phyloP scores from a whole-genome alignment of 2,888 invertebrate species.

The Dryomyza anilis region DNA sequence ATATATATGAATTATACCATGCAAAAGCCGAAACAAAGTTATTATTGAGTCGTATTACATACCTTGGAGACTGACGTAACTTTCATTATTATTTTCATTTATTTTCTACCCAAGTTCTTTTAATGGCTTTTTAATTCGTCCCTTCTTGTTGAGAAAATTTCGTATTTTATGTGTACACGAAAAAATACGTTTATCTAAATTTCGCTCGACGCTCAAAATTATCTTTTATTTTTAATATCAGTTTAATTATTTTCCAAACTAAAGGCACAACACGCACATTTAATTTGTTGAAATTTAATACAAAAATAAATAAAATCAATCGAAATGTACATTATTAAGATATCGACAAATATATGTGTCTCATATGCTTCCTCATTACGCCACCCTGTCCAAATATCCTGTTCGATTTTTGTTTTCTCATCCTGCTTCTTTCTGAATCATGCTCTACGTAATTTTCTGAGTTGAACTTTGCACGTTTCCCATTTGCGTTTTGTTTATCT shows the following conservation, averaged over 20 bases:
- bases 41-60: too few species aligned
- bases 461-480: slow-evolving; percentile 11
- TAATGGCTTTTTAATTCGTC: slow-evolving; percentile 41
- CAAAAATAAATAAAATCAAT: too few species aligned
- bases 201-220: background rate
- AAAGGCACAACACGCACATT: background rate
- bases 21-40: too few species aligned
- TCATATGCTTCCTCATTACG: too few species aligned
- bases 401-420: too few species aligned
- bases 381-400: background rate
- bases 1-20: too few species aligned
- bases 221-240: background rate
- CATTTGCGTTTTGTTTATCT: slow-evolving; percentile 23
- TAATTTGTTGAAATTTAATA: too few species aligned
- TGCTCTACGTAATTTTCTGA: background rate
- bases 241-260: background rate
- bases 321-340: too few species aligned
- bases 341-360: too few species aligned
- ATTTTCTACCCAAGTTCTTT: slow-evolving; percentile 41
- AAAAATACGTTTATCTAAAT: background rate
- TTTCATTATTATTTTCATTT: slow-evolving; percentile 33
- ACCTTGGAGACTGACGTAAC: background rate
- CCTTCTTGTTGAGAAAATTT: background rate
- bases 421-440: background rate
- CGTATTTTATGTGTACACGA: background rate